A percentile compares a stretch with the other conserved stretches of the same genome.
These are phyloP conservation scores for Hydrozoanthus tunicans DNA, from an alignment of 64 coral and sea anemone genomes.

Conservation along the genomic window DNA sequence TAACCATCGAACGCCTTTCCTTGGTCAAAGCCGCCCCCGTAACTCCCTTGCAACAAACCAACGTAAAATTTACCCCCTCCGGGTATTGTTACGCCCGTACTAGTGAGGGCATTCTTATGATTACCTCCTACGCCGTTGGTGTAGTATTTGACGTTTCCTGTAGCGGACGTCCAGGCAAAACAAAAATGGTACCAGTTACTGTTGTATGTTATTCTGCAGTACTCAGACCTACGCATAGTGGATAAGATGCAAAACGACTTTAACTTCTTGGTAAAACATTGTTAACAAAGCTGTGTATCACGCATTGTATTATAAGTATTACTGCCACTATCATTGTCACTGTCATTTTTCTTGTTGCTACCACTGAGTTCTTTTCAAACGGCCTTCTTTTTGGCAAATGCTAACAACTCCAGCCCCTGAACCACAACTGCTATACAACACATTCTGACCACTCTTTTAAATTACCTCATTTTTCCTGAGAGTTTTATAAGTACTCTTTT, in stretches of 20 bases:
- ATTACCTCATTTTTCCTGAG: too few species aligned
- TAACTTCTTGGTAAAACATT: too few species aligned
- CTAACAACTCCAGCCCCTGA: too few species aligned
- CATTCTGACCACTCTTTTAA: too few species aligned
- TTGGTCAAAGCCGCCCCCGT: not conserved
- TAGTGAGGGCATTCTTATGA: not conserved
- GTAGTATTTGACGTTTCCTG: not conserved
- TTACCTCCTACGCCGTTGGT: not conserved
- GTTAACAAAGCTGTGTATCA: too few species aligned
- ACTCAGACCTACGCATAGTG: not conserved
- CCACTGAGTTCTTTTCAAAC: too few species aligned
- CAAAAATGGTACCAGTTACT: not conserved
- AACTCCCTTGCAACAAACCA: conserved; percentile 5
- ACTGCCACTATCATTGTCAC: too few species aligned
- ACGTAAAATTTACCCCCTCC: not conserved
- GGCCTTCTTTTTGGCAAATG: too few species aligned
- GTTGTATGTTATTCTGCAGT: not conserved
- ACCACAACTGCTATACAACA: too few species aligned
- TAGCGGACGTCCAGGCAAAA: not conserved
- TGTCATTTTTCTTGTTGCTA: too few species aligned
- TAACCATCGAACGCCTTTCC: conserved; percentile 1
- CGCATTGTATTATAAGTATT: too few species aligned
- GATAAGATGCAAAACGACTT: not conserved
- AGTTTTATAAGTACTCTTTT: too few species aligned
- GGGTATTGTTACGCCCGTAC: not conserved